Base-by-base conservation (phyloP, 1,140 invertebrate species). In the Ganaspis sp. region DNA sequence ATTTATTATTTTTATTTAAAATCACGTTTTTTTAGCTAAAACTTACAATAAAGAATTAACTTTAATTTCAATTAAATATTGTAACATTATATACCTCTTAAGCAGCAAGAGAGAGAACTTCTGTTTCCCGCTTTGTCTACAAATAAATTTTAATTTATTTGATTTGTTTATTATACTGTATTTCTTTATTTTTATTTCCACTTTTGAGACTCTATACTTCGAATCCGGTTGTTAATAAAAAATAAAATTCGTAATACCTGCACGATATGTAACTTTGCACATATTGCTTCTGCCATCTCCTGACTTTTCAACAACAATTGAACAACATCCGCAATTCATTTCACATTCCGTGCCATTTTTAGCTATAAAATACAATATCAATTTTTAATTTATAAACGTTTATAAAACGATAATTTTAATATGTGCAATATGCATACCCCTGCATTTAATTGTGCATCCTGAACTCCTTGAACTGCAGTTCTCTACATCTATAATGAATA, bases 271-370 rank as follows among this genome's bases (percentile, higher is more conserved):
- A 64, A 64, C 26, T 29, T 34, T 64, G 9, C 54, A 58, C 12
- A 12, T 26, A 26, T 23, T 26, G 21, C 21, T 19, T 5, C 12
- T 58, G 12, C 26, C 54, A 58, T 58, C 54, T 26, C 12, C 9
- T 3, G 21, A 58, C 21, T 58, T 58, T 26, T 58, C 54, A 12
- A 58, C 54, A 15, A 19, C 12, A 58, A 58, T 26, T 9, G 54
- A 26, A 12, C 54, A 58, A 58, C 54, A 58, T 58, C 54, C 54
- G 15, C 54, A 58, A 58, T 58, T 11, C 2, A 58, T 15, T 58
- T 58, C 54, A 29, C 54, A 58, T 11, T 26, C 12, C 0, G 21
- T 58, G 12, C 54, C 54, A 58, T 15, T 58, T 58, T 23, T 26
- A 12, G 21, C 54, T 58, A 3, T 26, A 58, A 58, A 58, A 58